Evolutionary conservation across 2,888 invertebrate genomes (phyloP).

Genomic region (Melanchra persicariae): DNA sequence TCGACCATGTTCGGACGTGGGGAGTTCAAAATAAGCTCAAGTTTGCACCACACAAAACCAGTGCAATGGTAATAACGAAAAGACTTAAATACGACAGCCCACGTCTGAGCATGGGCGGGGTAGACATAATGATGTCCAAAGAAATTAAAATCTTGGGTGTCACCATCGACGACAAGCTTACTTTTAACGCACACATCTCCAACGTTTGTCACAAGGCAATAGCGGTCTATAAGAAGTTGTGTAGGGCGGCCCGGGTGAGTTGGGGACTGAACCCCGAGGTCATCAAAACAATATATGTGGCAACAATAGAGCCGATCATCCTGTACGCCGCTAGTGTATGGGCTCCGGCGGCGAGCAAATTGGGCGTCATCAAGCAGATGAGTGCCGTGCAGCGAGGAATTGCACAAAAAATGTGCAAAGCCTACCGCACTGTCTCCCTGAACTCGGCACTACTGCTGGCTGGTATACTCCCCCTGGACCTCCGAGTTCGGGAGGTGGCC

Average conservation of each 20-base stretch:
- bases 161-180: background rate
- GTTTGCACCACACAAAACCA: too few relatives aligned
- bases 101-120: background rate
- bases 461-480: background rate
- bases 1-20: too few relatives aligned
- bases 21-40: too few relatives aligned
- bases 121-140: background rate
- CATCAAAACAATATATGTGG: background rate
- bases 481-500: background rate
- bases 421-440: background rate
- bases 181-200: background rate
- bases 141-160: background rate
- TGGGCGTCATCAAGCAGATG: background rate
- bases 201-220: background rate
- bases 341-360: background rate
- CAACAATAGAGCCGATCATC: background rate
- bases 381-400: background rate
- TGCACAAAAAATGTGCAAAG: background rate
- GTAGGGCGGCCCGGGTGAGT: background rate
- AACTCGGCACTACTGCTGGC: background rate
- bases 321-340: conserved; percentile 12
- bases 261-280: conserved; percentile 27
- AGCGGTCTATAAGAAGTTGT: background rate
- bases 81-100: background rate
- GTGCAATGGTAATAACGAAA: background rate